Base-by-base conservation (phyloP, 2,797 vertebrate species). In the Benthosema pterotum region DNA sequence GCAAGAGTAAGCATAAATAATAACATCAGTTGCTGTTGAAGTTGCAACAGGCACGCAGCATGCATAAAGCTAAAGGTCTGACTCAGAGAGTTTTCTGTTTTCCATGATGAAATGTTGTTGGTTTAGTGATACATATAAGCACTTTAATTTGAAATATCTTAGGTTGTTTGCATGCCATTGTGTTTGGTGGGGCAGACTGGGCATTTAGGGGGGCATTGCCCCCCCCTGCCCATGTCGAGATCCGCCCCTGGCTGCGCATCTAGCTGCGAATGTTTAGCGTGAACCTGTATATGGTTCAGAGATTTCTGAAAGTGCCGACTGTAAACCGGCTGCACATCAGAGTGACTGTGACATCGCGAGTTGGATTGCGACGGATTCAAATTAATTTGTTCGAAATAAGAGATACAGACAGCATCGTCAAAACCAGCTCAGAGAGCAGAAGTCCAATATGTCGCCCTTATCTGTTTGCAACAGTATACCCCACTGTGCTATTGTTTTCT, bases 331-430 rank as follows among this genome's bases (percentile, higher is more conserved):
- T 59, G 52, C 64, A 57, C 42, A n/a, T n/a, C n/a, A 13, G 14
- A 50, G 43, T 52, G 64, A 76, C 22, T 38, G 32, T 38, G 32
- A 38, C 32, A 38, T 9, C 11, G 32, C 48, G 42, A 43, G 54
- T 17, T 52, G 51, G 28, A 17, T 15, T 56, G 15, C 57, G 58
- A 25, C 5, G 32, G 48, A 49, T 13, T 5, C 16, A 55, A 72
- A 71, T 71, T 57, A 59, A 82, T 78, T 72, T 67, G 43, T 65
- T 50, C 38, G 64, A 71, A 68, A 67, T 59, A 28, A n/a, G 50
- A 70, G 43, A 71, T 43, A 63, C 11, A 51, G 65, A 63, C 57
- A 65, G 49, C 56, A 69, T 58, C 60, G 32, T 38, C 32, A 38
- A n/a, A n/a, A 52, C 13, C 17, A 46, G 69, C 46, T 57, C 42